A percentile compares a stretch with the other conserved stretches of the same genome.
phyloP scores from a whole-genome alignment of 2,888 invertebrate genomes.

The Netelia inedita region DNA sequence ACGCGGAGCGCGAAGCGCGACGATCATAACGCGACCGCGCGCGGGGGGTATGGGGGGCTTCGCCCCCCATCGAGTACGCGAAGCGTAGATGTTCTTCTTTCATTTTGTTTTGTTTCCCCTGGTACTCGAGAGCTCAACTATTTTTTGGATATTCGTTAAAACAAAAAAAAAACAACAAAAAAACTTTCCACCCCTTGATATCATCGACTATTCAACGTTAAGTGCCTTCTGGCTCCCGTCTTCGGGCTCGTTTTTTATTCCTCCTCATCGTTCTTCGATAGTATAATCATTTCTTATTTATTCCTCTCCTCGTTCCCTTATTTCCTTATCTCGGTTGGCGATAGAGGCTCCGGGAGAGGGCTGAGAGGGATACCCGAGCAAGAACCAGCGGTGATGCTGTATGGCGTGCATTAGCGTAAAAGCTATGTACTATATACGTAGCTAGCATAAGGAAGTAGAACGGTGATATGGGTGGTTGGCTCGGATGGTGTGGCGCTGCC shows the following conservation, averaged over 20 bases:
- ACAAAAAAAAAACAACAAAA: too few species aligned
- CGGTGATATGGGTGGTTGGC: conserved; percentile 57
- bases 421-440: conserved; percentile 51
- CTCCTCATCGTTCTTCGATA: conserved; percentile 23
- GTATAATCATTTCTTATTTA: conserved; percentile 67
- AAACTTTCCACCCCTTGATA: background rate
- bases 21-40: too few species aligned
- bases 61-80: too few species aligned
- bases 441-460: conserved; percentile 60
- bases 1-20: too few species aligned
- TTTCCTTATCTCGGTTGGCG: conserved; percentile 63
- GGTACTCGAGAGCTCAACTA: too few species aligned
- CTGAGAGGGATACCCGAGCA: conserved; percentile 46
- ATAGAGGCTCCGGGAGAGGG: conserved; percentile 37
- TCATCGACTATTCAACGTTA: background rate
- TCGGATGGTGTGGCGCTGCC: conserved; percentile 37
- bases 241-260: conserved; percentile 12
- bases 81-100: too few species aligned
- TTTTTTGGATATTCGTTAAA: too few species aligned
- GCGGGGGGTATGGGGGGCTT: too few species aligned
- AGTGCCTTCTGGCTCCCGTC: conserved; percentile 5
- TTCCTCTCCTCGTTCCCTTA: conserved; percentile 53
- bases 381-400: conserved; percentile 50
- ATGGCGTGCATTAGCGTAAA: conserved; percentile 66
- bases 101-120: too few species aligned